A percentile compares a stretch with the other conserved stretches of the same genome.
These are phyloP conservation scores for Pelusios castaneus DNA, from an alignment of 2,113 vertebrate species.

Conservation along the genomic window DNA sequence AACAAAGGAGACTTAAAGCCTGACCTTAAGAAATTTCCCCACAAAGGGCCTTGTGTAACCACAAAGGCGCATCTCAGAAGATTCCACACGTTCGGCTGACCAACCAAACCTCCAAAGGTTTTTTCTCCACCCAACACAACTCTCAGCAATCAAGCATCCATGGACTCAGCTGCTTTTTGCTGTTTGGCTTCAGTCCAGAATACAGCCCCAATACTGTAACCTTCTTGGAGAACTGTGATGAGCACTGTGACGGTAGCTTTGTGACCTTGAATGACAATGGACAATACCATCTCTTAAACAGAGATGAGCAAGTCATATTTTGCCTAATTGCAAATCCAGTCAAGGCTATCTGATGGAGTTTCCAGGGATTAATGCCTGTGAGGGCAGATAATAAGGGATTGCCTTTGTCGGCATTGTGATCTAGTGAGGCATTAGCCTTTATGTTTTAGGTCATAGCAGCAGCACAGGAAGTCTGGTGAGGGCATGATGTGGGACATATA, in stretches of 20 bases:
- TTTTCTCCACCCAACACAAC: neutral
- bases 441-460: constrained; percentile 38
- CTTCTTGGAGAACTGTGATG: neutral
- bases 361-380: neutral
- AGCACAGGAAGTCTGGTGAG: constrained; percentile 68
- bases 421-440: constrained; percentile 21
- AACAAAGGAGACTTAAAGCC: neutral
- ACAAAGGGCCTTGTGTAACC: neutral
- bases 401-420: neutral
- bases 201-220: neutral
- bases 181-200: neutral
- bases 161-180: neutral
- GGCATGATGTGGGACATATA: constrained; percentile 40
- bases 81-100: neutral
- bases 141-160: neutral
- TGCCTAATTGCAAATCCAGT: neutral
- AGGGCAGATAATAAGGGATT: neutral
- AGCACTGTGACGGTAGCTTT: neutral
- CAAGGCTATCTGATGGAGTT: neutral
- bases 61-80: neutral
- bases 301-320: neutral
- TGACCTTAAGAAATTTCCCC: neutral
- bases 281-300: neutral
- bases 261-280: neutral
- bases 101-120: neutral